Evolutionary conservation across 2,797 vertebrate species (phyloP).

Genomic region (Glyptemys insculpta): DNA sequence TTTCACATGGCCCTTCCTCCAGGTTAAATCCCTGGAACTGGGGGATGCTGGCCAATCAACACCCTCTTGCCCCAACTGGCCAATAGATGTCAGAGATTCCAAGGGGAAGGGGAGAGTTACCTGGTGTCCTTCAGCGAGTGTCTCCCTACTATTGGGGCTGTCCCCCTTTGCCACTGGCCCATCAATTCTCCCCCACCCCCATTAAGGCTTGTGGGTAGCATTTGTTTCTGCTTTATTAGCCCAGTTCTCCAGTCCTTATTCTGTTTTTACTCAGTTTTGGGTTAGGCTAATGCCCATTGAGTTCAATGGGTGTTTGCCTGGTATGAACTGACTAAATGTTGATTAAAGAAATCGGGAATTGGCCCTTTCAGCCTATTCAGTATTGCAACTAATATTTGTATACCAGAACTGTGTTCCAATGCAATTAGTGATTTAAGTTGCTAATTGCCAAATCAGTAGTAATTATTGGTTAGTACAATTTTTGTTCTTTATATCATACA

Average conservation of each 20-base stretch:
- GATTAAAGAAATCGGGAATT: neutral
- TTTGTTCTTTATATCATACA: slow-evolving; percentile 10
- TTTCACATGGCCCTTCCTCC: neutral
- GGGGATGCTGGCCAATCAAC: neutral
- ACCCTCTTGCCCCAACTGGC: neutral
- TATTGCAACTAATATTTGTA: slow-evolving; percentile 39
- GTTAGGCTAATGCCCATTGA: neutral
- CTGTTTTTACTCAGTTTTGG: neutral
- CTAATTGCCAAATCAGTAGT: slow-evolving; percentile 64
- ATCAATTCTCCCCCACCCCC: neutral
- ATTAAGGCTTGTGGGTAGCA: neutral
- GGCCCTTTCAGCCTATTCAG: neutral
- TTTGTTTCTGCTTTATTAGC: neutral
- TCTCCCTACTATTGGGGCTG: neutral
- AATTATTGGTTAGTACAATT: slow-evolving; percentile 54
- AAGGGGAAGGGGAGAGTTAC: neutral
- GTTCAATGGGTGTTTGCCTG: neutral
- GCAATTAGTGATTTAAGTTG: slow-evolving; percentile 45
- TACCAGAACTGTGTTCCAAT: slow-evolving; percentile 4
- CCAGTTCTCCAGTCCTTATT: neutral
- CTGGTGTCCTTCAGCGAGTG: neutral
- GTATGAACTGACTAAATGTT: neutral
- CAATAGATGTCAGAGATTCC: neutral
- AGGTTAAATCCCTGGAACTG: neutral
- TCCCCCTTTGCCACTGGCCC: neutral